A percentile compares a stretch with the other conserved stretches of the same genome.
Evolutionary conservation across 1,140 invertebrate genomes (phyloP).

Genomic region (Papilio aristodemus): DNA sequence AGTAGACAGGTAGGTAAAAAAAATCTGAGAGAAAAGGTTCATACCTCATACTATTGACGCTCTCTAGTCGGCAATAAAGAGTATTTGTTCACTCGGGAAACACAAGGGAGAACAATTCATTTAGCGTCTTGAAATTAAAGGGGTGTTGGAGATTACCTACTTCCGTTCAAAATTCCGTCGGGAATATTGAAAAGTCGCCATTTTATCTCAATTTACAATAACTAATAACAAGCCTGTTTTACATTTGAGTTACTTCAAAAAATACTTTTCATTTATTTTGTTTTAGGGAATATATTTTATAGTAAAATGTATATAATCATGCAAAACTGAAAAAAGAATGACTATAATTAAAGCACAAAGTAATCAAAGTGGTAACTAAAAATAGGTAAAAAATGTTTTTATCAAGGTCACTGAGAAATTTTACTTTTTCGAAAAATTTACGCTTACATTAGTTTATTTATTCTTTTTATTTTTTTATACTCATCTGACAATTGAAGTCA

Average conservation of each 20-base stretch:
- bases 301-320: too few species aligned
- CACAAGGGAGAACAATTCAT: conserved; percentile 27
- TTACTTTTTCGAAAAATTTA: not conserved
- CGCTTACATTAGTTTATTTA: too few species aligned
- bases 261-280: not conserved
- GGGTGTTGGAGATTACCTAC: conserved; percentile 11
- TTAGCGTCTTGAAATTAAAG: conserved; percentile 22
- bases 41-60: not conserved
- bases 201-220: conserved; percentile 21
- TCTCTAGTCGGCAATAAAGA: conserved; percentile 5
- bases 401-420: too few species aligned
- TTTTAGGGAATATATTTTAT: too few species aligned
- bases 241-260: not conserved
- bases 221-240: not conserved
- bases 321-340: not conserved
- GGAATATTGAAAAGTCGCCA: conserved; percentile 20
- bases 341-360: too few species aligned
- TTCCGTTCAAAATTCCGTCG: conserved; percentile 6
- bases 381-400: too few species aligned
- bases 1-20: not conserved
- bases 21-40: not conserved
- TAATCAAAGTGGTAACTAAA: too few species aligned
- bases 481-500: not conserved
- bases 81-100: conserved; percentile 24
- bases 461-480: not conserved